Percentiles rank a stretch among this genome's conserved stretches.
These are phyloP conservation scores for Exaiptasia diaphana DNA, from an alignment of 64 coral and sea anemone species.

Conservation along the genomic window DNA sequence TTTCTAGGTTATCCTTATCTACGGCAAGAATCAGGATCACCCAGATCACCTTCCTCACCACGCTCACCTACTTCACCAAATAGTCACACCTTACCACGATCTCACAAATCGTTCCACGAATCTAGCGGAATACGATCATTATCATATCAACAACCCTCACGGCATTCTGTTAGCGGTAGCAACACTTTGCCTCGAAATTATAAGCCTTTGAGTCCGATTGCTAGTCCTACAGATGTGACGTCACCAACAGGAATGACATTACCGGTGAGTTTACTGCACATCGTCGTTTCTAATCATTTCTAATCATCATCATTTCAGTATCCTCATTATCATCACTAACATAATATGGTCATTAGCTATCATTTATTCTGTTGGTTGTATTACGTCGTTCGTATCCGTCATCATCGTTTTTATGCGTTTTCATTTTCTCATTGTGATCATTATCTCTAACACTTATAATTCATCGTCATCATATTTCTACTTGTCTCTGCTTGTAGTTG, in stretches of 20 bases:
- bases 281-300: too few relatives aligned
- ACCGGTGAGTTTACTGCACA: conserved; percentile 55
- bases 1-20: neutral
- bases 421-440: too few relatives aligned
- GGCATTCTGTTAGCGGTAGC: conserved; percentile 71
- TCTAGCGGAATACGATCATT: conserved; percentile 60
- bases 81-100: conserved; percentile 64
- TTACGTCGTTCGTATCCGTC: too few relatives aligned
- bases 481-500: too few relatives aligned
- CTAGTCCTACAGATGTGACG: conserved; percentile 24
- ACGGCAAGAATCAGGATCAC: conserved; percentile 4
- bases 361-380: too few relatives aligned
- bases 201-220: conserved; percentile 69
- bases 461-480: too few relatives aligned
- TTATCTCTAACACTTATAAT: too few relatives aligned
- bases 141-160: conserved; percentile 23
- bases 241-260: conserved; percentile 49
- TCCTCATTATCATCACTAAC: too few relatives aligned
- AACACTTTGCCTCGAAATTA: conserved; percentile 84
- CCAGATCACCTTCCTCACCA: conserved; percentile 42
- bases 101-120: conserved; percentile 82
- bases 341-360: too few relatives aligned
- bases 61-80: conserved; percentile 37
- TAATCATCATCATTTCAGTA: too few relatives aligned
- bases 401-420: too few relatives aligned